phyloP scores from a whole-genome alignment of 2,113 vertebrate genomes.

The Nothoprocta perdicaria region DNA sequence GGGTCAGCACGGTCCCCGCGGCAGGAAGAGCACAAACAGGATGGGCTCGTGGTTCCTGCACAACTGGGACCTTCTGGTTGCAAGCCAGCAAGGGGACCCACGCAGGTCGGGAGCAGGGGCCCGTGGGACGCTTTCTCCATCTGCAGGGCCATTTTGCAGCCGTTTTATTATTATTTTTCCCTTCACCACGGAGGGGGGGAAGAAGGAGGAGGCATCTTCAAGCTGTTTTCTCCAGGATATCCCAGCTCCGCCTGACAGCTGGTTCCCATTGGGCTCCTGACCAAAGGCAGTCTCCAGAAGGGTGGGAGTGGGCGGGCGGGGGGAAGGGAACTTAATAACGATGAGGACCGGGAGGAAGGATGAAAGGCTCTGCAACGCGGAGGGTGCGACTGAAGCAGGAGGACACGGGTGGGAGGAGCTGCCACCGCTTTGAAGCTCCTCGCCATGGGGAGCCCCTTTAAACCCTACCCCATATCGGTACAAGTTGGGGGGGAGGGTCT shows the following conservation, averaged over 20 bases:
- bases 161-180: not conserved
- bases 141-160: conserved; percentile 12
- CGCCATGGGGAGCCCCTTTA: conserved; percentile 67
- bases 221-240: conserved; percentile 64
- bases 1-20: conserved; percentile 18
- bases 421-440: conserved; percentile 67
- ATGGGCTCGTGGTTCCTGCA: conserved; percentile 2
- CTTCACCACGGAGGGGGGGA: conserved; percentile 13
- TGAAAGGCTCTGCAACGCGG: conserved; percentile 66
- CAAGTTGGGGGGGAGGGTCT: conserved; percentile 48
- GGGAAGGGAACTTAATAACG: conserved; percentile 59
- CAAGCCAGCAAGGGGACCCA: not conserved
- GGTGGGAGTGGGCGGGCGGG: conserved; percentile 47
- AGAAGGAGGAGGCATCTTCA: conserved; percentile 44
- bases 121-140: conserved; percentile 60
- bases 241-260: conserved; percentile 68
- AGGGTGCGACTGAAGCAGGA: conserved; percentile 69
- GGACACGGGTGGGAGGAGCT: conserved; percentile 59
- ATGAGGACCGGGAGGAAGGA: conserved; percentile 68
- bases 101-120: conserved; percentile 29
- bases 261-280: conserved; percentile 74
- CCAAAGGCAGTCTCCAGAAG: conserved; percentile 69
- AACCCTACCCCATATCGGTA: conserved; percentile 62
- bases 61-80: conserved; percentile 17
- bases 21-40: conserved; percentile 51